phyloP scores from a whole-genome alignment of 2,888 invertebrate species.

The Halictus ligatus region DNA sequence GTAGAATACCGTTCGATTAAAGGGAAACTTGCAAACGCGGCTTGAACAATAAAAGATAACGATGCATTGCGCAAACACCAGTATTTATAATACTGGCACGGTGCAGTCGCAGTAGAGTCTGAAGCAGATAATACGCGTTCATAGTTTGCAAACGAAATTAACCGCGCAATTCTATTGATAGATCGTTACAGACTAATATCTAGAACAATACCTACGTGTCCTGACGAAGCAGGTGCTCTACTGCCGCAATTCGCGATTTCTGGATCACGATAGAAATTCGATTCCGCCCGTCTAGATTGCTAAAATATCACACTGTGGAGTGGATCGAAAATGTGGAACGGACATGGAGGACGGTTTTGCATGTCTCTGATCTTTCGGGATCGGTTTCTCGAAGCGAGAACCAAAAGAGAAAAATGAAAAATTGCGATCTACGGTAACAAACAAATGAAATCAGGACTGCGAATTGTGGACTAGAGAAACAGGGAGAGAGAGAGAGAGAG shows the following conservation, averaged over 20 bases:
- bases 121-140: no score
- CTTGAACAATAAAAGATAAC: no score
- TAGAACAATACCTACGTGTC: neutral
- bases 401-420: neutral
- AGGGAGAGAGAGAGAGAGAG: neutral
- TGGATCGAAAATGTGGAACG: neutral
- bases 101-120: no score
- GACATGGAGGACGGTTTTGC: neutral
- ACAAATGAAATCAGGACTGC: conserved; percentile 55
- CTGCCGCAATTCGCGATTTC: neutral
- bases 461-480: conserved; percentile 54
- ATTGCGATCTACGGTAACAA: conserved; percentile 44
- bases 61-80: no score
- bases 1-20: no score
- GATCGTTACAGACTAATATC: neutral
- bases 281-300: neutral
- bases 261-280: neutral
- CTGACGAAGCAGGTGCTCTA: neutral
- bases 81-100: no score
- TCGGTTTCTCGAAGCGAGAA: neutral
- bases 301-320: neutral
- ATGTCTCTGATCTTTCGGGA: neutral
- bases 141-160: neutral
- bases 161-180: neutral
- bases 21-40: no score